Evolutionary conservation across 2,888 invertebrate species (phyloP).

Genomic region (Cepaea hortensis): DNA sequence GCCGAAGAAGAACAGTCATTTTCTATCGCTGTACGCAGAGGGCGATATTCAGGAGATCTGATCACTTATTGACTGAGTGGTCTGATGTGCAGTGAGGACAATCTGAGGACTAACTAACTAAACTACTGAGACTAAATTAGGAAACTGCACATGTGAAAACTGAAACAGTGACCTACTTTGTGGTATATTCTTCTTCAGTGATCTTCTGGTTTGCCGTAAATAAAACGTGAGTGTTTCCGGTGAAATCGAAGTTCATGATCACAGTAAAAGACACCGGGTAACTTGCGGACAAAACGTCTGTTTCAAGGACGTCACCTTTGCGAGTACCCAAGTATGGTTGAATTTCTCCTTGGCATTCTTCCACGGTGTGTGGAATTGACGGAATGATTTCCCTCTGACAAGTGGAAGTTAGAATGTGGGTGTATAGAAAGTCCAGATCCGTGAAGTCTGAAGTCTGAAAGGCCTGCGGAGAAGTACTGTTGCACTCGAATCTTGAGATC

Average conservation of each 20-base stretch:
- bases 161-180: slow-evolving; percentile 21
- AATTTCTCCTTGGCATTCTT: slow-evolving; percentile 3
- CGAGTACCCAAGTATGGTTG: neutral
- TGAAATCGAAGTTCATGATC: slow-evolving; percentile 71
- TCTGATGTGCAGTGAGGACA: too few relatives aligned
- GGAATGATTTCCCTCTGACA: slow-evolving; percentile 47
- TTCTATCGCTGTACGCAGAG: too few relatives aligned
- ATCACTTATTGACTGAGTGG: too few relatives aligned
- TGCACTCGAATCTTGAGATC: slow-evolving; percentile 58
- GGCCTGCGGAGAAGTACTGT: neutral
- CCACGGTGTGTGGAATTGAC: slow-evolving; percentile 30
- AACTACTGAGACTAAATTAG: too few relatives aligned
- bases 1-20: too few relatives aligned
- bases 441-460: neutral
- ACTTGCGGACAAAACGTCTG: neutral
- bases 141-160: neutral
- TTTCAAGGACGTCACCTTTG: neutral
- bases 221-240: slow-evolving; percentile 68
- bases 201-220: slow-evolving; percentile 57
- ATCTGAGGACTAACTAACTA: too few relatives aligned
- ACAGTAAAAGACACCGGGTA: slow-evolving; percentile 65
- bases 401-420: neutral
- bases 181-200: slow-evolving; percentile 16
- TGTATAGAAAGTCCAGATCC: slow-evolving; percentile 24
- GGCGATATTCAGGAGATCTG: too few relatives aligned